These are phyloP conservation scores for Acropora yongei DNA, from an alignment of 64 coral and sea anemone species.

Conservation along the genomic window DNA sequence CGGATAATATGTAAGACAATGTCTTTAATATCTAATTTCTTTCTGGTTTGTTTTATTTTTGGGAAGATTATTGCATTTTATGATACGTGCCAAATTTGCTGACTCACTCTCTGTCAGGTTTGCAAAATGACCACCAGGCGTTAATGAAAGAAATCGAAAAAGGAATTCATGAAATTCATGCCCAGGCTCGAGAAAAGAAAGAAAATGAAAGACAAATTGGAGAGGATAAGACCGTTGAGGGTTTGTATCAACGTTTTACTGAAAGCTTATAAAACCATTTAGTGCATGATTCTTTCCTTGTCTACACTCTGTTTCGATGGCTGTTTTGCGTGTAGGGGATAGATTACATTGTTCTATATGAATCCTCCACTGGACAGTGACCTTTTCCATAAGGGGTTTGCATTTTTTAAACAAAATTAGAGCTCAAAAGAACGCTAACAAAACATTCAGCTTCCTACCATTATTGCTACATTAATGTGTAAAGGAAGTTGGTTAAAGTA, in stretches of 20 bases:
- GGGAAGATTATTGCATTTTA: neutral
- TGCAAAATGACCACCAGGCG: constrained; percentile 97
- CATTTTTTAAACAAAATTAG: too few relatives aligned
- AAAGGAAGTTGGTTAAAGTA: too few relatives aligned
- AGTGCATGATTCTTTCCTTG: too few relatives aligned
- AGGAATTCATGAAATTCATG: constrained; percentile 89
- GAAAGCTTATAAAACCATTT: neutral
- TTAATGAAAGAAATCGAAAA: constrained; percentile 96
- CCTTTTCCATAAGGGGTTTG: too few relatives aligned
- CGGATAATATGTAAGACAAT: constrained; percentile 93
- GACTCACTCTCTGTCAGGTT: constrained; percentile 48
- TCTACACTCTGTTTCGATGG: too few relatives aligned
- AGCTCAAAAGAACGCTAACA: too few relatives aligned
- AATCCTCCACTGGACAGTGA: too few relatives aligned
- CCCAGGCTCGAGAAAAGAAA: constrained; percentile 72
- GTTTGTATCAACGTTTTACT: constrained; percentile 15
- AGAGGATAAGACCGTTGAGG: constrained; percentile 50
- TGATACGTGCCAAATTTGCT: neutral
- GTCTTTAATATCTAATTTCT: neutral
- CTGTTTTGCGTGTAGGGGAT: too few relatives aligned
- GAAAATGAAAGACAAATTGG: constrained; percentile 28
- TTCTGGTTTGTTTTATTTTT: neutral
- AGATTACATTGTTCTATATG: too few relatives aligned
- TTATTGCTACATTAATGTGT: too few relatives aligned
- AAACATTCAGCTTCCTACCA: too few relatives aligned